Conservation (phyloP, 1,140 invertebrate species). For the Spodoptera frugiperda region DNA sequence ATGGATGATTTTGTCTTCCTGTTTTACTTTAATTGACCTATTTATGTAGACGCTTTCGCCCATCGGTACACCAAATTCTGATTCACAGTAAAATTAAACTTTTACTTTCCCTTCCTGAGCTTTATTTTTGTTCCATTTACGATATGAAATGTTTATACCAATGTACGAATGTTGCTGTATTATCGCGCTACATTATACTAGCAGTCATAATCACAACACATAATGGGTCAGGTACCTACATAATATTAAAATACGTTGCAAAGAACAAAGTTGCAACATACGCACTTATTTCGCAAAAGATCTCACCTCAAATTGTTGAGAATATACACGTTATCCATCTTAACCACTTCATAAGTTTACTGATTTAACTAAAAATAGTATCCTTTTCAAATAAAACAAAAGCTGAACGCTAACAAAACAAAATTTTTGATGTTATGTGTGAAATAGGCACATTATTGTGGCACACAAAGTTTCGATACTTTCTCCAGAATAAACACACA, state of each 20-base stretch:
- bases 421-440: constrained; percentile 14
- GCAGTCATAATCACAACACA: background rate
- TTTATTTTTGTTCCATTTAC: too few relatives aligned
- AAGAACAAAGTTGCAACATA: constrained; percentile 35
- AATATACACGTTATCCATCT: constrained; percentile 76
- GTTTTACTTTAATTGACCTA: too few relatives aligned
- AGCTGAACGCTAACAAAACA: constrained; percentile 33
- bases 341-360: constrained; percentile 47
- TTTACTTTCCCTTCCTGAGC: too few relatives aligned
- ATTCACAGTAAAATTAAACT: too few relatives aligned
- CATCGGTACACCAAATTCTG: too few relatives aligned
- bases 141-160: too few relatives aligned
- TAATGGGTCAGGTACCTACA: constrained; percentile 6
- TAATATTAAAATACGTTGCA: constrained; percentile 40
- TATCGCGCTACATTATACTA: too few relatives aligned
- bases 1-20: too few relatives aligned
- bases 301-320: constrained; percentile 76
- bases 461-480: constrained; percentile 6
- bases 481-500: constrained; percentile 31
- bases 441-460: background rate
- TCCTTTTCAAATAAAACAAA: constrained; percentile 14
- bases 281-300: constrained; percentile 28
- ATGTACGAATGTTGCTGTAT: too few relatives aligned
- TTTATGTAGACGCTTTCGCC: too few relatives aligned
- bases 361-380: background rate